These are phyloP conservation scores for Cephalopterus ornatus DNA, from an alignment of 2,113 vertebrate species.

Conservation along the genomic window DNA sequence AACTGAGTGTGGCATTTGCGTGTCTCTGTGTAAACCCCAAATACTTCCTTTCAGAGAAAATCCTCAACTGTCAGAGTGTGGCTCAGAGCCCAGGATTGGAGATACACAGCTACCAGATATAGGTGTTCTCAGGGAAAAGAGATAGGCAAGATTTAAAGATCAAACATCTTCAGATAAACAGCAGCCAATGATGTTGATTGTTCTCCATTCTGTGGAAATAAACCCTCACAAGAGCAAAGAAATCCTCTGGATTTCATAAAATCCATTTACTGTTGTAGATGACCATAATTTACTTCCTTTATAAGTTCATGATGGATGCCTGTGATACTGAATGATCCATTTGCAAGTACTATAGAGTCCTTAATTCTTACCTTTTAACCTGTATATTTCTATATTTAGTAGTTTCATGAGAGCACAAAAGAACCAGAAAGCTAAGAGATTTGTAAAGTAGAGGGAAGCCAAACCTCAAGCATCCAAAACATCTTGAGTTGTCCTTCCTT, in stretches of 20 bases:
- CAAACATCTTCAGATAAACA: not conserved
- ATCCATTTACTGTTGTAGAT: not conserved
- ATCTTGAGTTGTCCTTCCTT: not conserved
- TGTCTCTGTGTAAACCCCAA: not conserved
- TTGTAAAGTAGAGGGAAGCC: not conserved
- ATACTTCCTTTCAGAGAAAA: not conserved
- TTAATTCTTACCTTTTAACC: not conserved
- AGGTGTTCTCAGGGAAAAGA: not conserved
- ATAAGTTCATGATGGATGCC: not conserved
- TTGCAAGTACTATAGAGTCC: not conserved
- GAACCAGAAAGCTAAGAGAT: not conserved
- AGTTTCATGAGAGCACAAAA: not conserved
- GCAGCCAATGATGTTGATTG: not conserved
- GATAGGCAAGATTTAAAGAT: not conserved
- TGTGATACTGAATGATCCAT: not conserved
- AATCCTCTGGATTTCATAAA: not conserved
- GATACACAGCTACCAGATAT: not conserved
- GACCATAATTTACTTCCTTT: not conserved
- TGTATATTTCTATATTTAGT: not conserved
- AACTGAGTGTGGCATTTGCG: not conserved
- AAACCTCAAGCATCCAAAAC: not conserved
- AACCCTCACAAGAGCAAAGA: not conserved
- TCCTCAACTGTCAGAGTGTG: not conserved
- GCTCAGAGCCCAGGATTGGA: not conserved
- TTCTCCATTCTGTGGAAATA: not conserved